Evolutionary conservation across 2,888 invertebrate genomes (phyloP), one percentile per base, ranked within the genome.

Genomic region (Drosophila engyochracea): DNA sequence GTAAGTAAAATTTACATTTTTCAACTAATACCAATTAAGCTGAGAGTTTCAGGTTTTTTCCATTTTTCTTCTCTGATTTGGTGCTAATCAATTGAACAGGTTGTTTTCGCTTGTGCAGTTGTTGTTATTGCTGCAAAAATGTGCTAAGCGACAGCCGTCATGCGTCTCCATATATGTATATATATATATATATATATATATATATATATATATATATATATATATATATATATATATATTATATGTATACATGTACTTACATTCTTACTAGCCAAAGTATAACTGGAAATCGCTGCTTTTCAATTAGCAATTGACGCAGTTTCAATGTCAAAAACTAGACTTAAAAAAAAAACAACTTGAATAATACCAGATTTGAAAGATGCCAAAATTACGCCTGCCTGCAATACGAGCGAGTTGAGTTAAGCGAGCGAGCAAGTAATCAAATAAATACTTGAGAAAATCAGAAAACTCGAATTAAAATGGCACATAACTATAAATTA

Each of bases 41-140:
- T 41, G 59, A 54, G 65, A 52, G 69, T 66, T 68, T 84, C 79
- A 55, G 65, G 79, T 82, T 80, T 77, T n/a, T 47, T 47, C 9
- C 25, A 19, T 37, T 37, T 37, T 37, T 47, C 9, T 47, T 16
- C 16, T 58, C 58, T 37, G 52, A 68, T 72, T 79, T 80, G 69
- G 78, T 85, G 90, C 73, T 85, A 89, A 85, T 81, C 67, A 62
- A 51, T 57, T 39, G 55, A 62, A 63, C 90, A 65, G 83, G 85
- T 88, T 83, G 74, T 70, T 30, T 61, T 47, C 37, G 33, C 28
- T 33, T 47, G 0, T 62, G 68, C 55, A 68, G 44, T 58, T 60
- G 37, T 51, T 67, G 37, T 33, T 72, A 22, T 55, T 66, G 49
- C 30, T 44, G 52, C 28, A 41, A 28, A 78, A 77, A 80, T 63